Evolutionary conservation across 2,113 vertebrate species (phyloP).

Genomic region (Tragelaphus strepsiceros): DNA sequence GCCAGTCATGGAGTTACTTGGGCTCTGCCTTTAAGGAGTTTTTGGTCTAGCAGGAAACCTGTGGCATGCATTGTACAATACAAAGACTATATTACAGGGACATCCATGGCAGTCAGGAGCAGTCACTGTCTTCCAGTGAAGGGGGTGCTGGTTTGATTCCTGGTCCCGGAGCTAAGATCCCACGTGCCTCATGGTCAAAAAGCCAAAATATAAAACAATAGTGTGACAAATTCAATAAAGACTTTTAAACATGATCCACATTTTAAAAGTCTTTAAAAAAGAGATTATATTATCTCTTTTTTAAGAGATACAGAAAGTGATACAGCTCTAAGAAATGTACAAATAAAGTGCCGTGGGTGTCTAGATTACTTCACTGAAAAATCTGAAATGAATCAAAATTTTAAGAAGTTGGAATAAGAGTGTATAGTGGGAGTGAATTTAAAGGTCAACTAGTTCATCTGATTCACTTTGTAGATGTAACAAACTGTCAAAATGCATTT

Average conservation of each 20-base stretch:
- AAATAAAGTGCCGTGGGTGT: background rate
- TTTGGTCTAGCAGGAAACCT: background rate
- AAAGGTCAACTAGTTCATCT: background rate
- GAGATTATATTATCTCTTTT: background rate
- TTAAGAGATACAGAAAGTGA: background rate
- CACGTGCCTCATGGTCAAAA: background rate
- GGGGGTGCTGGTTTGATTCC: background rate
- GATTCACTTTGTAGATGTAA: slow-evolving; percentile 22
- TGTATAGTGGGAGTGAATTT: background rate
- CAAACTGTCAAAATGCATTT: background rate
- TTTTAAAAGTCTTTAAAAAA: background rate
- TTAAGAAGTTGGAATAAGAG: slow-evolving; percentile 14
- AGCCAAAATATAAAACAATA: background rate
- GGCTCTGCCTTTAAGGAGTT: background rate
- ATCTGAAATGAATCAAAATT: slow-evolving; percentile 5
- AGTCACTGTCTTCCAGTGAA: background rate
- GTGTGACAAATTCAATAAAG: background rate
- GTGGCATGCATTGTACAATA: background rate
- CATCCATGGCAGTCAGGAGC: background rate
- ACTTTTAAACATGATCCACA: background rate
- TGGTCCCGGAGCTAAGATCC: background rate
- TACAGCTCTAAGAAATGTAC: background rate
- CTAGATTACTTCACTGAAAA: slow-evolving; percentile 3
- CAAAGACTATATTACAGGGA: background rate
- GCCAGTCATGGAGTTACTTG: background rate